A percentile compares a stretch with the other conserved stretches of the same genome.
phyloP scores from a whole-genome alignment of 1,140 invertebrate genomes.

The Batillaria attramentaria region DNA sequence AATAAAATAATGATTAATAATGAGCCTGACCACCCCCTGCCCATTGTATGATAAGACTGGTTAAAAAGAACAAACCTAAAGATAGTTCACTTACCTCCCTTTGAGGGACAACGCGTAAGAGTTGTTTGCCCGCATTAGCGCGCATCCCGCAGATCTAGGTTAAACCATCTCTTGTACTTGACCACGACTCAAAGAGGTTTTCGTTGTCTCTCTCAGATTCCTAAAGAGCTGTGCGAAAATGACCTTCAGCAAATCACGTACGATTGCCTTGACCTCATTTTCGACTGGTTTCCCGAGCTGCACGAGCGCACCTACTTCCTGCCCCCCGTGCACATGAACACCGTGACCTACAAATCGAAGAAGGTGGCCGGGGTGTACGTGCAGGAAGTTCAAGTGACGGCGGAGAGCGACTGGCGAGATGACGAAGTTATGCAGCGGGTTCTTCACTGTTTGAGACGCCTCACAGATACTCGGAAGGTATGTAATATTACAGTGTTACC shows the following conservation, averaged over 20 bases:
- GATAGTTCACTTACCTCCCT: not conserved
- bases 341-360: not conserved
- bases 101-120: too few species aligned
- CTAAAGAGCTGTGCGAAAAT: not conserved
- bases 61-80: not conserved
- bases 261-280: slow-evolving; percentile 5
- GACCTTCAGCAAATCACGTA: slow-evolving; percentile 24
- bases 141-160: not conserved
- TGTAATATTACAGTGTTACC: too few species aligned
- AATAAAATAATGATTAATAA: too few species aligned
- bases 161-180: not conserved
- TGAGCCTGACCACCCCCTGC: not conserved
- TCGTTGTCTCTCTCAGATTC: not conserved
- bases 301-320: slow-evolving; percentile 21
- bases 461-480: not conserved
- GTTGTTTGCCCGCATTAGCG: too few species aligned
- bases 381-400: not conserved
- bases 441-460: not conserved
- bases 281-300: slow-evolving; percentile 19
- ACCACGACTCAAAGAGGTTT: too few species aligned
- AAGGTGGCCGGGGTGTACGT: not conserved
- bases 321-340: slow-evolving; percentile 30
- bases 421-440: slow-evolving; percentile 26
- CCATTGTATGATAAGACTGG: not conserved
- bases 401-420: slow-evolving; percentile 28